These are phyloP conservation scores for Istiophorus platypterus DNA, from an alignment of 2,113 vertebrate genomes.

Conservation along the genomic window DNA sequence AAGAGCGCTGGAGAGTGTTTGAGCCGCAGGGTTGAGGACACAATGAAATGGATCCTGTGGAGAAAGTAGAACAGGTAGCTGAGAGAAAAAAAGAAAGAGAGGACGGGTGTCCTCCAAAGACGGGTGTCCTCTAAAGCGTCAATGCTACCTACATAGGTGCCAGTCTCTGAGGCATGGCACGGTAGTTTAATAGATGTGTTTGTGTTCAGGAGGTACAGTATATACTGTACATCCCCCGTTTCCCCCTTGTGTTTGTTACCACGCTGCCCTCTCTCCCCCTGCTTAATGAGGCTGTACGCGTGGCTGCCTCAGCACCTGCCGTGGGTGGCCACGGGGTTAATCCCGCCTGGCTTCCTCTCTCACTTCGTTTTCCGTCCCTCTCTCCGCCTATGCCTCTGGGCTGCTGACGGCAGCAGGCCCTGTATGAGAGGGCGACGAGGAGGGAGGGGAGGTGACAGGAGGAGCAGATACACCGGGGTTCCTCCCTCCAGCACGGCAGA, in stretches of 20 bases:
- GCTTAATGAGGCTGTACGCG: slow-evolving; percentile 82
- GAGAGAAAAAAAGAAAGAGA: slow-evolving; percentile 11
- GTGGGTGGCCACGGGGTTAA: slow-evolving; percentile 83
- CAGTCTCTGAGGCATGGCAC: slow-evolving; percentile 34
- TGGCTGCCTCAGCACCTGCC: slow-evolving; percentile 80
- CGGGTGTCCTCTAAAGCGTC: slow-evolving; percentile 42
- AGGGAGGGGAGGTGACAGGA: slow-evolving; percentile 82
- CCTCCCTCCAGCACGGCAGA: slow-evolving; percentile 77
- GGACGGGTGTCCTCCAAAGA: slow-evolving; percentile 18
- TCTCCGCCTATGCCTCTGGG: slow-evolving; percentile 77
- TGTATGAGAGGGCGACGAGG: slow-evolving; percentile 56
- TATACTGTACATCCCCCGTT: slow-evolving; percentile 46
- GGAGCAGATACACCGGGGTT: slow-evolving; percentile 80
- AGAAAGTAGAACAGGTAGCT: slow-evolving; percentile 4
- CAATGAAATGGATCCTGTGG: background rate
- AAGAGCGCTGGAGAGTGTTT: background rate
- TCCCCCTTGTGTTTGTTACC: slow-evolving; percentile 75
- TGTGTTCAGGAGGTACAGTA: slow-evolving; percentile 63
- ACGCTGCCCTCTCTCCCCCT: slow-evolving; percentile 68
- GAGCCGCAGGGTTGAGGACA: background rate
- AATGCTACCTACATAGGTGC: slow-evolving; percentile 36
- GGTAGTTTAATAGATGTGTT: slow-evolving; percentile 50
- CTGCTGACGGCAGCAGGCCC: slow-evolving; percentile 83
- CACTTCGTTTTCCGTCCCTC: slow-evolving; percentile 61
- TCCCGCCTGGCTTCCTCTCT: slow-evolving; percentile 71